Evolutionary conservation across 2,113 vertebrate genomes (phyloP), one percentile per base, ranked within the genome.

Genomic region (Garra rufa): DNA sequence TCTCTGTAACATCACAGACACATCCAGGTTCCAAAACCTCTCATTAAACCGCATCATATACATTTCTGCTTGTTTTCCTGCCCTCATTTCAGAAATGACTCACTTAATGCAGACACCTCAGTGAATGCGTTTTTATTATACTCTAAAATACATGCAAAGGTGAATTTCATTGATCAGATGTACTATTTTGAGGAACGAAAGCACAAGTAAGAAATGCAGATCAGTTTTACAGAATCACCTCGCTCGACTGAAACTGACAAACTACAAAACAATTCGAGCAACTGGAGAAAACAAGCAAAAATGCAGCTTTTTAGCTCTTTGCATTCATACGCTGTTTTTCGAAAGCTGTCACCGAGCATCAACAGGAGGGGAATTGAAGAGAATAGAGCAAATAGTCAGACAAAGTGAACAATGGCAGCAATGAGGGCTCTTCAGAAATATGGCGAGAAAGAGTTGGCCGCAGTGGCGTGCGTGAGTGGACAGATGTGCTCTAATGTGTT

Each of bases 401-500:
- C 80, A 86, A 86, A 82, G 76, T 76, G 88, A 87, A 89, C 88
- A 89, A 89, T 89, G 83, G 83, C 76, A 83, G 87, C 84, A 78
- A 75, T 86, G 83, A 87, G 84, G 84, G 87, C 87, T 87, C 89
- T 86, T 90, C 87, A 86, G 75, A 78, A 87, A 86, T 85, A 90
- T 85, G 85, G 83, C 81, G 84, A 85, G 83, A 75, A 89, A 81
- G 81, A 87, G 85, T 83, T 90, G 83, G 85, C 87, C 55, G 59
- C 85, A 88, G 76, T 85, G 88, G 55, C 76, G 79, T 79, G 85
- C 71, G 74, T 80, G 87, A 88, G 85, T 82, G 87, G 85, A 88
- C 89, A 90, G 89, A 90, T 90, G 89, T 88, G 87, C 81, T 85
- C 84, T 90, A 90, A 90, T 90, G 89, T 88, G 89, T 84, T 90